Conservation (phyloP, 2,113 vertebrate species). For the Neogale vison region DNA sequence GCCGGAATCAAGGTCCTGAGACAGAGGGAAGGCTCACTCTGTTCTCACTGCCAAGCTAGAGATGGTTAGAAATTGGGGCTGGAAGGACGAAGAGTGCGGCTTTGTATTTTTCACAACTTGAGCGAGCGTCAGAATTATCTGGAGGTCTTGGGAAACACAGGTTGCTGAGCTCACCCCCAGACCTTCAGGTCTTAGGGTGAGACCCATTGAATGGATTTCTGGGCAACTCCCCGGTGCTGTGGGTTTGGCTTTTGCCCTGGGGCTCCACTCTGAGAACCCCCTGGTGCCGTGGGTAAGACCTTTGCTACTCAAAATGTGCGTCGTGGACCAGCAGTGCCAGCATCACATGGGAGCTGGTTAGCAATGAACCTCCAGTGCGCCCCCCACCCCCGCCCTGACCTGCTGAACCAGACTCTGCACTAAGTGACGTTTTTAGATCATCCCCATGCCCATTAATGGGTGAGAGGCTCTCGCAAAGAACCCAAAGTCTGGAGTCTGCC, state of each 20-base stretch:
- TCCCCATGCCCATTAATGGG: background rate
- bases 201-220: background rate
- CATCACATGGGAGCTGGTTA: background rate
- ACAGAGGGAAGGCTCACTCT: accelerated
- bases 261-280: background rate
- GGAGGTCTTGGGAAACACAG: background rate
- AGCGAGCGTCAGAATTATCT: background rate
- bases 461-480: background rate
- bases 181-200: background rate
- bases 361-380: background rate
- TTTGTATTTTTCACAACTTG: background rate
- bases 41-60: background rate
- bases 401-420: background rate
- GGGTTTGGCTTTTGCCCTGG: background rate
- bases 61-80: background rate
- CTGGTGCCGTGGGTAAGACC: no score
- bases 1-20: background rate
- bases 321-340: background rate
- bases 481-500: background rate
- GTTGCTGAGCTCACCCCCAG: no score
- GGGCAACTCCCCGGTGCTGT: background rate
- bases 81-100: background rate
- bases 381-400: no score
- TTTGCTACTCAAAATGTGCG: background rate
- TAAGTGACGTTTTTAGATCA: background rate